A percentile compares a stretch with the other conserved stretches of the same genome.
phyloP scores from a whole-genome alignment of 2,797 vertebrate species.

The Parotocinclus haroldoi region DNA sequence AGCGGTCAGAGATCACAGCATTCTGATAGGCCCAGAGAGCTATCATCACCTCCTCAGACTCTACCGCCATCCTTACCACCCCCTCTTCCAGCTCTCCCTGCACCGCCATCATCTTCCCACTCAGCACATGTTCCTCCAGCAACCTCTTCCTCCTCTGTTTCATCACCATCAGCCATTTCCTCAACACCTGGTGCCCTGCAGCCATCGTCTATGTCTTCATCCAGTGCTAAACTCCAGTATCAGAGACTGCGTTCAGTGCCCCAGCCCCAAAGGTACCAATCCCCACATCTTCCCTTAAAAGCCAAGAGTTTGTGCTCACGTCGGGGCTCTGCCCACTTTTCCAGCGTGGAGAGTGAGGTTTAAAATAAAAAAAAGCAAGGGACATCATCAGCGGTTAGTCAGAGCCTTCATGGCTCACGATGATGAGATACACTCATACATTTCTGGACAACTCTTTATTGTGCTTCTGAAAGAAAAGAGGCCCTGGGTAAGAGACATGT shows the following conservation, averaged over 20 bases:
- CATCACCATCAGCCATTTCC: slow-evolving; percentile 74
- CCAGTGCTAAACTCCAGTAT: slow-evolving; percentile 85
- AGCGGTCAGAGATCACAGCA: slow-evolving; percentile 67
- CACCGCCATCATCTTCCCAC: slow-evolving; percentile 67
- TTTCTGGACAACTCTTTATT: slow-evolving; percentile 45
- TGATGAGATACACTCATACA: slow-evolving; percentile 20
- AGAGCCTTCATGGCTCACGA: slow-evolving; percentile 35
- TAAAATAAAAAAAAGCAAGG: slow-evolving; percentile 61
- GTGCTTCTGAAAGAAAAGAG: slow-evolving; percentile 31
- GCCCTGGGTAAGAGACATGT: slow-evolving; percentile 15
- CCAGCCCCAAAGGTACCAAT: slow-evolving; percentile 76
- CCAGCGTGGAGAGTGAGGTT: slow-evolving; percentile 91
- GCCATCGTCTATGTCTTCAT: slow-evolving; percentile 74
- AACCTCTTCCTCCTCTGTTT: slow-evolving; percentile 79
- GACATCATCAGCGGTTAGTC: slow-evolving; percentile 25
- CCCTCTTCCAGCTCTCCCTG: slow-evolving; percentile 66
- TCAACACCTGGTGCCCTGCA: slow-evolving; percentile 74
- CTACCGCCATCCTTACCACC: slow-evolving; percentile 60
- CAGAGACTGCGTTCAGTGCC: slow-evolving; percentile 79
- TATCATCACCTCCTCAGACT: slow-evolving; percentile 62
- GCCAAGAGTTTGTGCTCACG: slow-evolving; percentile 85
- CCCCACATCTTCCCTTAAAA: slow-evolving; percentile 78
- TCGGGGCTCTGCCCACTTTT: slow-evolving; percentile 86
- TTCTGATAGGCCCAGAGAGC: slow-evolving; percentile 57
- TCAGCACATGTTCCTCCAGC: slow-evolving; percentile 65